Conservation (phyloP, 2,888 invertebrate genomes). For the Synanthedon vespiformis region DNA sequence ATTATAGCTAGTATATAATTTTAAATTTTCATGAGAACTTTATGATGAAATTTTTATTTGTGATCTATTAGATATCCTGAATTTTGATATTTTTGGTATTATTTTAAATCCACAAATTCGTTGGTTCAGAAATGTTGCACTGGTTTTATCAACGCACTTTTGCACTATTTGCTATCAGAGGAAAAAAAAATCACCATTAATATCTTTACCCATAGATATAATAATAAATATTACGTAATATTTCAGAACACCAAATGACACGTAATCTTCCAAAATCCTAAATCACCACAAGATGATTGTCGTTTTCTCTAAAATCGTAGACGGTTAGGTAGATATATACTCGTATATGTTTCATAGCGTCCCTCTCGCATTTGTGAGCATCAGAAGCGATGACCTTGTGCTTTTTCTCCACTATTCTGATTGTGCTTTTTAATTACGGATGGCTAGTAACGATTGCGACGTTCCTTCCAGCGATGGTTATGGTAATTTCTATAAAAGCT, state of each 20-base stretch:
- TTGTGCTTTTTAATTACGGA: constrained; percentile 25
- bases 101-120: too few relatives aligned
- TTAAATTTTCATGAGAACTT: too few relatives aligned
- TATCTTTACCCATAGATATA: too few relatives aligned
- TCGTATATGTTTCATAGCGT: constrained; percentile 42
- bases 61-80: too few relatives aligned
- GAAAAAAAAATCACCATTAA: too few relatives aligned
- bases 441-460: constrained; percentile 5
- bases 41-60: too few relatives aligned
- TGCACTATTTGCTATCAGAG: too few relatives aligned
- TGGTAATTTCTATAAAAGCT: constrained; percentile 57
- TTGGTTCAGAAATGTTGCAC: too few relatives aligned
- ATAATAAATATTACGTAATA: too few relatives aligned
- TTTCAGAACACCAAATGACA: neutral
- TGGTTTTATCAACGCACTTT: too few relatives aligned
- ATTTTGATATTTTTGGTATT: too few relatives aligned
- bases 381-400: constrained; percentile 22
- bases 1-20: too few relatives aligned
- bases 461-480: constrained; percentile 24
- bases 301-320: constrained; percentile 14
- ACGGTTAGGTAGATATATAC: constrained; percentile 22
- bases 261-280: neutral
- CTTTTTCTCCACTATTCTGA: constrained; percentile 20
- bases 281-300: constrained; percentile 12
- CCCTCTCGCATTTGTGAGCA: constrained; percentile 5